Base-by-base conservation (phyloP, 2,113 vertebrate species). In the Cephalopterus ornatus region DNA sequence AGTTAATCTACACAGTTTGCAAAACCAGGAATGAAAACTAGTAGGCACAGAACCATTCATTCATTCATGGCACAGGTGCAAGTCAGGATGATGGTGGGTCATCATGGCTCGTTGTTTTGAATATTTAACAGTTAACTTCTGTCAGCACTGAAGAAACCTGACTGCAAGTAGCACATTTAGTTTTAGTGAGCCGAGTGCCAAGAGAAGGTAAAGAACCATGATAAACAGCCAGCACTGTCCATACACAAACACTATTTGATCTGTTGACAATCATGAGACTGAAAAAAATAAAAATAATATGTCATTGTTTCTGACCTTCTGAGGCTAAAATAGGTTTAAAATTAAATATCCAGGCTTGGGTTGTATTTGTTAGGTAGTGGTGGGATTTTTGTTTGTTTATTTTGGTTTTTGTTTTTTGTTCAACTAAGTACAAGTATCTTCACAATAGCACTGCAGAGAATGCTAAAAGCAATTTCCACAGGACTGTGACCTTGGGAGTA, bases 11-110 rank as follows among this genome's bases (percentile, higher is more conserved):
- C 49, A 62, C 37, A 93, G 66, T 85, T 50, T 73, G 66, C 37
- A 97, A 92, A 70, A 80, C 30, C 71, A 90, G 62, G 58, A 89
- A 96, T 68, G 71, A 94, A 91, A 88, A 63, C 71, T 47, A 67
- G 24, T 55, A 87, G 53, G 37, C 42, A 67, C 16, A 92, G 44
- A 92, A 92, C 66, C 59, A 85, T 55, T 76, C 80, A 85, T 55
- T 76, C 80, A 85, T 62, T 79, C 42, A 61, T 41, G 66, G 73
- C 28, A 85, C 14, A 53, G 15, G 56, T 77, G 72, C 35, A 89
- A 92, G 81, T 81, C 67, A 87, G 91, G 71, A 59, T 65, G 32
- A 79, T 32, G 39, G 72, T 12, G 42, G 33, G 16, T 67, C 75
- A 75, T 46, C 33, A 76, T 68, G 88, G 35, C 59, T 49, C 13